phyloP scores from a whole-genome alignment of 2,113 vertebrate species.

The Pholis gunnellus region DNA sequence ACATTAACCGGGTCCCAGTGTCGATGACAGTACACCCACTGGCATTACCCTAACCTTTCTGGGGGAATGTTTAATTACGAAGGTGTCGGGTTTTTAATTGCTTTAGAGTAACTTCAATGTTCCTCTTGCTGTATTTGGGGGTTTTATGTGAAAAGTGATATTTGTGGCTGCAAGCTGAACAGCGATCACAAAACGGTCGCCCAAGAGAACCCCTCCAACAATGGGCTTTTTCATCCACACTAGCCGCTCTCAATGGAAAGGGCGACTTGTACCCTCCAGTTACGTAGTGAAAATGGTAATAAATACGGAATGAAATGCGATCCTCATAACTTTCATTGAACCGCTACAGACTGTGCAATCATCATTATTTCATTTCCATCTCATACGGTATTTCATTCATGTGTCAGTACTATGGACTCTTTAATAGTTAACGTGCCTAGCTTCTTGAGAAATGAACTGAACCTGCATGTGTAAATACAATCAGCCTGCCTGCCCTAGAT shows the following conservation, averaged over 20 bases:
- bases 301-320: constrained; percentile 14
- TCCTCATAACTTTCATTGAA: background rate
- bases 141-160: background rate
- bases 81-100: background rate
- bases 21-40: background rate
- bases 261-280: constrained; percentile 1
- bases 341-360: background rate
- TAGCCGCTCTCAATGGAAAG: background rate
- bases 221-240: background rate
- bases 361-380: background rate
- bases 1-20: background rate
- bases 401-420: background rate
- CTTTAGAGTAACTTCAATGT: background rate
- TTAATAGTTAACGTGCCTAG: background rate
- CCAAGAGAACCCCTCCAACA: background rate
- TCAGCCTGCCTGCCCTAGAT: constrained; percentile 3
- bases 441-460: background rate
- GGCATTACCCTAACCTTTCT: background rate
- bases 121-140: background rate
- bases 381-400: background rate
- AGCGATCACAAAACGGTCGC: background rate
- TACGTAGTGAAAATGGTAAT: constrained; percentile 2
- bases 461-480: background rate
- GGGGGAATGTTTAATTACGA: constrained; percentile 6
- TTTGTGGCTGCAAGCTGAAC: background rate